phyloP scores from a whole-genome alignment of 2,797 vertebrate genomes.

The Alfaro cultratus region DNA sequence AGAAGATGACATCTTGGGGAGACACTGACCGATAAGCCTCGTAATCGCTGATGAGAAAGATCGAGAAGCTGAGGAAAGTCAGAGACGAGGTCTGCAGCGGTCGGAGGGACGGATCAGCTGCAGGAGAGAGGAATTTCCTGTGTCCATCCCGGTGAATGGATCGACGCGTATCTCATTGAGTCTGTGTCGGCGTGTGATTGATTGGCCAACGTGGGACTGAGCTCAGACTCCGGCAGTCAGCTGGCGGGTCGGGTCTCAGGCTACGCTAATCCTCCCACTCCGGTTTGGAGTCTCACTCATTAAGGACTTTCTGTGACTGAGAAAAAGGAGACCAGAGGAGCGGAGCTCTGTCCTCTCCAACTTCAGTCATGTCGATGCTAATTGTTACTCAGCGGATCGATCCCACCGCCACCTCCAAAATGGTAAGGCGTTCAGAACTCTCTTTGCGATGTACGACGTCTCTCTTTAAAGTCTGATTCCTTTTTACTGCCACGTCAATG shows the following conservation, averaged over 20 bases:
- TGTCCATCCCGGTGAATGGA: conserved; percentile 56
- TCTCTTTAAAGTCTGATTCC: neutral
- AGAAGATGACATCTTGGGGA: conserved; percentile 44
- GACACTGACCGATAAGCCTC: conserved; percentile 47
- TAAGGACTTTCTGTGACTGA: conserved; percentile 52
- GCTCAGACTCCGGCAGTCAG: conserved; percentile 39
- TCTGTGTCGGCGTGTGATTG: conserved; percentile 56
- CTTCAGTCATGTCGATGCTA: conserved; percentile 74
- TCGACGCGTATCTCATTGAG: conserved; percentile 37
- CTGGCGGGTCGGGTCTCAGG: conserved; percentile 26
- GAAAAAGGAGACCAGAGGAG: conserved; percentile 19
- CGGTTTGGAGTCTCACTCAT: conserved; percentile 40
- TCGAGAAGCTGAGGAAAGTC: conserved; percentile 62
- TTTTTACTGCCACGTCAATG: conserved; percentile 2
- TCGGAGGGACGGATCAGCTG: conserved; percentile 9
- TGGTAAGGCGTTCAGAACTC: conserved; percentile 66
- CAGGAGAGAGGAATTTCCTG: conserved; percentile 44
- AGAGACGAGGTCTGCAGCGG: conserved; percentile 28
- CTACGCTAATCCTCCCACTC: conserved; percentile 49
- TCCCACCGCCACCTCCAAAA: conserved; percentile 61
- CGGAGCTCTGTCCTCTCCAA: conserved; percentile 21
- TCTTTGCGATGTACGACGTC: neutral
- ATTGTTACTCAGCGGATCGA: conserved; percentile 78
- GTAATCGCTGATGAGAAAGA: conserved; percentile 47
- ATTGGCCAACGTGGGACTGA: conserved; percentile 64